These are phyloP conservation scores for Chromoteleia sp. DNA, from an alignment of 2,888 invertebrate genomes.

Conservation along the genomic window DNA sequence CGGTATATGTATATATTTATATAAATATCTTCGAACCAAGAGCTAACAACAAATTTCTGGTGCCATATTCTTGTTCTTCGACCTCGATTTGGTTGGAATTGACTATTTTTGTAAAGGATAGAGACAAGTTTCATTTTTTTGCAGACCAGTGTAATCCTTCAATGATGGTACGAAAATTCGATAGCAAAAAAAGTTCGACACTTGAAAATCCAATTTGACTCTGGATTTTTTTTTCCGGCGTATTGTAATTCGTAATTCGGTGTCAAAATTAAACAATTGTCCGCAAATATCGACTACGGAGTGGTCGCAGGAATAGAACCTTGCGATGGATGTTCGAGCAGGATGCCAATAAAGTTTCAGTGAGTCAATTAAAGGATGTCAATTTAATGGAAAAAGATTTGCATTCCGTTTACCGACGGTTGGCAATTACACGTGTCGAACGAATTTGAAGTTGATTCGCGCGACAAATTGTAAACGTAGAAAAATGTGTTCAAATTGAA, in stretches of 20 bases:
- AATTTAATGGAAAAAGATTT: conserved; percentile 37
- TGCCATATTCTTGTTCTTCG: too few species aligned
- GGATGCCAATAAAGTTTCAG: conserved; percentile 38
- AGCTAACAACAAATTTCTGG: too few species aligned
- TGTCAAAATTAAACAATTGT: conserved; percentile 7
- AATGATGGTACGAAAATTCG: neutral
- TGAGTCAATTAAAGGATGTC: conserved; percentile 41
- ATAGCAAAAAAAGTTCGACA: neutral
- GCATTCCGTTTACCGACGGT: neutral
- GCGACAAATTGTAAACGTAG: conserved; percentile 28
- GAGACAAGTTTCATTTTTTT: too few species aligned
- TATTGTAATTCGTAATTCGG: neutral
- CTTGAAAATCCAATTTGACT: too few species aligned
- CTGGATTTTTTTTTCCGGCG: neutral
- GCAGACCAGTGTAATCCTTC: too few species aligned
- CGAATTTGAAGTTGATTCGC: conserved; percentile 24
- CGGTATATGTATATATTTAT: too few species aligned
- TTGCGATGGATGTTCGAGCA: conserved; percentile 45
- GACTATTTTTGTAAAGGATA: too few species aligned
- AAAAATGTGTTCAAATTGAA: conserved; percentile 7
- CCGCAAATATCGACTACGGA: neutral
- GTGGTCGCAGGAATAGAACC: too few species aligned
- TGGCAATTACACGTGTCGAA: conserved; percentile 49
- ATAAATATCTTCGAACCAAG: too few species aligned
- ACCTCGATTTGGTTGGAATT: too few species aligned